Percentiles rank a stretch among this genome's conserved stretches.
phyloP scores from a whole-genome alignment of 2,113 vertebrate genomes.

The Myocastor coypus region DNA sequence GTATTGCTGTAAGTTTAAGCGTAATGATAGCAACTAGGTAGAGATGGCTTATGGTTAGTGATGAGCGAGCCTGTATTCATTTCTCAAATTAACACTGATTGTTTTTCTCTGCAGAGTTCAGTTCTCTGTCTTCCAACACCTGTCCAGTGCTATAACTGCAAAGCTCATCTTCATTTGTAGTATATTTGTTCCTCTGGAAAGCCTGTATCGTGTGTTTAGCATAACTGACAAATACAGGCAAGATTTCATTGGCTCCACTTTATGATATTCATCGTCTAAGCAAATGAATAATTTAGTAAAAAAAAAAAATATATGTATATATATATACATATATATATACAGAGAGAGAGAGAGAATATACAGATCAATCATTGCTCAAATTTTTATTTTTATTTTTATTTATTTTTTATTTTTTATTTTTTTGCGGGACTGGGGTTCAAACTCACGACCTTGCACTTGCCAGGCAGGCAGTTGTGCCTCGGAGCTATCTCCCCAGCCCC shows the following conservation, averaged over 20 bases:
- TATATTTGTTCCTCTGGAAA: slow-evolving; percentile 37
- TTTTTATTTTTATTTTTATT: too few species aligned
- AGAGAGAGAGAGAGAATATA: too few species aligned
- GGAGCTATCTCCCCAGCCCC: too few species aligned
- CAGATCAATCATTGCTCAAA: not conserved
- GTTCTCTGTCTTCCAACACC: not conserved
- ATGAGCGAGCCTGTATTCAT: not conserved
- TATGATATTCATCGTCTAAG: not conserved
- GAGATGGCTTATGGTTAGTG: not conserved
- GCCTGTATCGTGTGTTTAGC: not conserved
- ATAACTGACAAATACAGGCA: not conserved
- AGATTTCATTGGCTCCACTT: not conserved
- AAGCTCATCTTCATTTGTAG: not conserved
- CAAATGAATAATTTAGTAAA: not conserved
- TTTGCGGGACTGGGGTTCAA: too few species aligned
- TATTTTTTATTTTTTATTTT: too few species aligned
- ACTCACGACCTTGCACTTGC: too few species aligned
- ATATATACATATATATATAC: too few species aligned
- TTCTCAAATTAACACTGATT: not conserved
- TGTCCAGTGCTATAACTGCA: not conserved
- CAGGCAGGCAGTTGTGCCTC: too few species aligned
- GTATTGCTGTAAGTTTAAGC: not conserved
- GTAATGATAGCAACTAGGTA: not conserved
- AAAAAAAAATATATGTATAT: not conserved
- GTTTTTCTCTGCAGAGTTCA: not conserved